Evolutionary conservation across 2,888 invertebrate species (phyloP).

Genomic region (Mellilla xanthometata): DNA sequence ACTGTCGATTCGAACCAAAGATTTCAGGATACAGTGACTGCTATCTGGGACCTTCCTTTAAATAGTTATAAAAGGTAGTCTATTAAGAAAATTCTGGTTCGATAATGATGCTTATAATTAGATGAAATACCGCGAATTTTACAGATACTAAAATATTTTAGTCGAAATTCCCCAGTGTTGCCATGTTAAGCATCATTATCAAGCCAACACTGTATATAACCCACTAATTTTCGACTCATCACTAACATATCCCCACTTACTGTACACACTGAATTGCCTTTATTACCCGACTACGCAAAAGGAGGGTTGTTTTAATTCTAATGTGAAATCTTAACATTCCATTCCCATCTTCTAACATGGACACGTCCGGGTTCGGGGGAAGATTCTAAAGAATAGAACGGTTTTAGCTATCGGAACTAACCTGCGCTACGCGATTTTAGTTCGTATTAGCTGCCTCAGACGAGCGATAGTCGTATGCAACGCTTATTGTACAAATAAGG

Average conservation of each 20-base stretch:
- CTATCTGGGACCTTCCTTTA: conserved; percentile 26
- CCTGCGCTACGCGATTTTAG: conserved; percentile 38
- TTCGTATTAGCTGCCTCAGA: conserved; percentile 54
- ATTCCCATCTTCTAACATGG: conserved; percentile 42
- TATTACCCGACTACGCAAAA: conserved; percentile 16
- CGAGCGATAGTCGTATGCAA: conserved; percentile 78
- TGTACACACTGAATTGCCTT: conserved; percentile 47
- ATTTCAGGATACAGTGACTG: conserved; percentile 34
- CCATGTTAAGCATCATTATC: conserved; percentile 17
- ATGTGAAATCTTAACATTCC: conserved; percentile 67
- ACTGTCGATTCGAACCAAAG: conserved; percentile 52
- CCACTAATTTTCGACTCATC: conserved; percentile 80
- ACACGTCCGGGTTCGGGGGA: conserved; percentile 43
- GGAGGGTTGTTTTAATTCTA: conserved; percentile 25
- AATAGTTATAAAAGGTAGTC: conserved; percentile 10
- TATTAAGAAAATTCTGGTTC: conserved; percentile 2
- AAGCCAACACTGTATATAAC: conserved; percentile 28
- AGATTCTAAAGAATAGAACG: conserved; percentile 32
- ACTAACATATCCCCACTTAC: conserved; percentile 65
- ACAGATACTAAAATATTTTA: conserved; percentile 11
- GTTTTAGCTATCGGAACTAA: conserved; percentile 20
- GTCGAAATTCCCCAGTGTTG: conserved; percentile 11
- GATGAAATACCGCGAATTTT: conserved; percentile 8
- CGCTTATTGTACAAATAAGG: conserved; percentile 82
- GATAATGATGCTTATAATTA: not conserved